Conservation (phyloP, 2,113 vertebrate genomes). For the Macrotis lagotis region DNA sequence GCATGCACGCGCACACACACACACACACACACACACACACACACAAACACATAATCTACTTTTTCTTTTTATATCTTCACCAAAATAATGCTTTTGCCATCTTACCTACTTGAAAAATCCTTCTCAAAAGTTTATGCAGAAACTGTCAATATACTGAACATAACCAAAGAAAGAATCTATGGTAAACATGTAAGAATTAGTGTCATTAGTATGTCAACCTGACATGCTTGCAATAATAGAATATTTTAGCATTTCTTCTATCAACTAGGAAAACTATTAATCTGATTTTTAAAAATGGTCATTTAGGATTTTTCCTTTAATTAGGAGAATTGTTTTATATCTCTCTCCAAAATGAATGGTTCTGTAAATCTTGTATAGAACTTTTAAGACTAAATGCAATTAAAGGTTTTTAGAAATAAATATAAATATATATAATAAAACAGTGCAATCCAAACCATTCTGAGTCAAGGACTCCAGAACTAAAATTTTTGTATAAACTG, state of each 20-base stretch:
- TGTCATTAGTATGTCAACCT: background rate
- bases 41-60: conserved; percentile 37
- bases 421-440: conserved; percentile 20
- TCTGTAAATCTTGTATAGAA: conserved; percentile 28
- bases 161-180: conserved; percentile 15
- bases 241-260: conserved; percentile 25
- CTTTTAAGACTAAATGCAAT: conserved; percentile 23
- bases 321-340: conserved; percentile 25
- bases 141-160: conserved; percentile 28
- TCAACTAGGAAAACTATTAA: conserved; percentile 19
- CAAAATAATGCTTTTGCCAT: conserved; percentile 39
- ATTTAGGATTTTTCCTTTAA: conserved; percentile 11
- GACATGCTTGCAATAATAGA: background rate
- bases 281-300: background rate
- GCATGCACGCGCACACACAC: conserved; percentile 52
- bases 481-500: background rate
- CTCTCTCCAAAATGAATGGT: conserved; percentile 40
- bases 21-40: conserved; percentile 50
- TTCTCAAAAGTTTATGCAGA: conserved; percentile 24
- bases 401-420: conserved; percentile 54
- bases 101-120: conserved; percentile 39
- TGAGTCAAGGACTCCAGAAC: conserved; percentile 21
- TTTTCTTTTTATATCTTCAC: conserved; percentile 9
- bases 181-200: background rate
- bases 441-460: background rate